Percentiles rank a stretch among this genome's conserved stretches.
These are phyloP conservation scores for Ctenoplectra terminalis DNA, from an alignment of 1,140 invertebrate genomes.

Conservation along the genomic window DNA sequence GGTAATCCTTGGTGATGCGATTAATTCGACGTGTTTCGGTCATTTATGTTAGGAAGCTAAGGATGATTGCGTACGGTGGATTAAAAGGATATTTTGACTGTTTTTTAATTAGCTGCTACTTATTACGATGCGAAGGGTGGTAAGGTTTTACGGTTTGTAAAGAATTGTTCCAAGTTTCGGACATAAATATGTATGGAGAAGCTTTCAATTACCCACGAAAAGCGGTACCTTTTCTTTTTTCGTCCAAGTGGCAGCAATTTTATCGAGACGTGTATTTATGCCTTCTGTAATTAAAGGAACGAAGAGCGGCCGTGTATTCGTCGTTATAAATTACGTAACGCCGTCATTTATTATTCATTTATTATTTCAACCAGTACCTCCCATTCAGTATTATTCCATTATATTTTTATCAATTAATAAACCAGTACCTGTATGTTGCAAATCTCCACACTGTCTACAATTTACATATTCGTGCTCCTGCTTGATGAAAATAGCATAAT, in stretches of 20 bases:
- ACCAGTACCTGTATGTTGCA: background rate
- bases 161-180: too few species aligned
- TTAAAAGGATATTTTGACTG: background rate
- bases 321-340: conserved; percentile 19
- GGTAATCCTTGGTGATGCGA: background rate
- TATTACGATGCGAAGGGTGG: too few species aligned
- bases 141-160: background rate
- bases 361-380: background rate
- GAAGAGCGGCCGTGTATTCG: background rate
- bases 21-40: background rate
- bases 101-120: background rate
- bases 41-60: too few species aligned
- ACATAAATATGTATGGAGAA: background rate
- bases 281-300: conserved; percentile 13
- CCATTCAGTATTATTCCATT: background rate
- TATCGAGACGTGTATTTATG: conserved; percentile 32
- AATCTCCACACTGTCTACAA: background rate
- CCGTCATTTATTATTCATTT: conserved; percentile 18
- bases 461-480: background rate
- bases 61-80: background rate
- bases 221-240: background rate
- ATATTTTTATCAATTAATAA: conserved; percentile 19
- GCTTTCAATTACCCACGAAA: background rate
- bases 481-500: too few species aligned
- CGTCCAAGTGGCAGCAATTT: conserved; percentile 17